Conservation (phyloP, 2,113 vertebrate species). For the Amphiprion percula region DNA sequence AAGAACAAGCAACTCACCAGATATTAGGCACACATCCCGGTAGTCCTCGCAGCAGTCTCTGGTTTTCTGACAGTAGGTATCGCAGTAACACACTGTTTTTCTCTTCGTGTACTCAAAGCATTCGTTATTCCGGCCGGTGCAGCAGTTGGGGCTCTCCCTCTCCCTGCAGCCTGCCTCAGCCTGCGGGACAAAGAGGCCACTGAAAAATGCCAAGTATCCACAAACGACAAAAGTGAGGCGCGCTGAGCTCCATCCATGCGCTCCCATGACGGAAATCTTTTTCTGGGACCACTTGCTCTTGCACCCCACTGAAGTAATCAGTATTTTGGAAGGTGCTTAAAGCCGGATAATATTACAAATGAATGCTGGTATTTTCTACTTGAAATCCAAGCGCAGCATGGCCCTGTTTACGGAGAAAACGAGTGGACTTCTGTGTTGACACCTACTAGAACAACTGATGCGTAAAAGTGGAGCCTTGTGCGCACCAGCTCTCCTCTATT, state of each 20-base stretch:
- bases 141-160: conserved; percentile 84
- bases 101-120: conserved; percentile 79
- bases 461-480: conserved; percentile 61
- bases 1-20: conserved; percentile 82
- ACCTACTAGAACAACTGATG: conserved; percentile 48
- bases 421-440: conserved; percentile 11
- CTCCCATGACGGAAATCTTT: conserved; percentile 66
- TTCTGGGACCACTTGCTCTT: conserved; percentile 33
- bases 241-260: conserved; percentile 61
- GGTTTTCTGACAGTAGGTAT: conserved; percentile 88
- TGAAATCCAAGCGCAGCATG: conserved; percentile 40
- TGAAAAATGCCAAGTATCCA: conserved; percentile 72
- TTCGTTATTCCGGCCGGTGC: conserved; percentile 88
- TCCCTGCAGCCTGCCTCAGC: conserved; percentile 82
- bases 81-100: conserved; percentile 88
- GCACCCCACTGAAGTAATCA: conserved; percentile 4
- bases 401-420: conserved; percentile 4
- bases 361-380: not conserved
- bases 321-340: not conserved
- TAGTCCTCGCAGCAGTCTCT: conserved; percentile 92
- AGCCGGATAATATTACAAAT: not conserved
- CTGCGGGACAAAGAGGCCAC: conserved; percentile 47
- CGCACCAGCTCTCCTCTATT: conserved; percentile 47
- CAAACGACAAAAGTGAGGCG: conserved; percentile 55
- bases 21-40: conserved; percentile 79